Conservation (phyloP, 2,113 vertebrate species). For the Albula goreensis region DNA sequence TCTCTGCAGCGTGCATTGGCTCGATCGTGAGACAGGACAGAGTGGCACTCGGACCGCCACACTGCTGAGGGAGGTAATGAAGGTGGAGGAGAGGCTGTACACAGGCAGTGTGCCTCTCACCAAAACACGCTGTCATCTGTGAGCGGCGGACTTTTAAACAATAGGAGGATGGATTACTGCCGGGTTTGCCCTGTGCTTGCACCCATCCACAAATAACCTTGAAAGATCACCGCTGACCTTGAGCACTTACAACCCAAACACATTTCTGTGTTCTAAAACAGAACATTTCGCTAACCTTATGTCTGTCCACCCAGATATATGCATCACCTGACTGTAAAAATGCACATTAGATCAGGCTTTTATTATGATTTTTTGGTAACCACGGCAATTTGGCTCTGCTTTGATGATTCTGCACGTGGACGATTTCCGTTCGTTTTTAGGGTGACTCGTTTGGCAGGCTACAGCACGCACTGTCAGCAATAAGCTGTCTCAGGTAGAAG, state of each 20-base stretch:
- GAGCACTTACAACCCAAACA: not conserved
- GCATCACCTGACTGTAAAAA: not conserved
- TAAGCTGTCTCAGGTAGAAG: not conserved
- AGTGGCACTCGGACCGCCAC: not conserved
- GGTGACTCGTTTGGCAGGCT: not conserved
- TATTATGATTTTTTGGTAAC: not conserved
- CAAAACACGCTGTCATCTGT: slow-evolving; percentile 7
- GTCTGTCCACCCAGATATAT: not conserved
- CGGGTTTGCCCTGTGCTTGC: not conserved
- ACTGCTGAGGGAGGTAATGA: not conserved
- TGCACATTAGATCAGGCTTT: not conserved
- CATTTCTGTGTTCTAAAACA: not conserved
- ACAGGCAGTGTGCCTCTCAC: slow-evolving; percentile 4
- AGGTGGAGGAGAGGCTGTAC: slow-evolving; percentile 12
- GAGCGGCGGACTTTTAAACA: not conserved
- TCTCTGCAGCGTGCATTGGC: not conserved
- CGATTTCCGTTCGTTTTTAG: not conserved
- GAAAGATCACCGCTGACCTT: not conserved
- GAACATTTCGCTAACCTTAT: not conserved
- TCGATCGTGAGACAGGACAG: not conserved
- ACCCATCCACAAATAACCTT: not conserved
- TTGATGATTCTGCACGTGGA: not conserved
- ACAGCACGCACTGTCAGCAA: not conserved
- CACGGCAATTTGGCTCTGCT: not conserved
- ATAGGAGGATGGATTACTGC: not conserved